phyloP scores from a whole-genome alignment of 2,113 vertebrate genomes.

The Ctenodactylus gundi region DNA sequence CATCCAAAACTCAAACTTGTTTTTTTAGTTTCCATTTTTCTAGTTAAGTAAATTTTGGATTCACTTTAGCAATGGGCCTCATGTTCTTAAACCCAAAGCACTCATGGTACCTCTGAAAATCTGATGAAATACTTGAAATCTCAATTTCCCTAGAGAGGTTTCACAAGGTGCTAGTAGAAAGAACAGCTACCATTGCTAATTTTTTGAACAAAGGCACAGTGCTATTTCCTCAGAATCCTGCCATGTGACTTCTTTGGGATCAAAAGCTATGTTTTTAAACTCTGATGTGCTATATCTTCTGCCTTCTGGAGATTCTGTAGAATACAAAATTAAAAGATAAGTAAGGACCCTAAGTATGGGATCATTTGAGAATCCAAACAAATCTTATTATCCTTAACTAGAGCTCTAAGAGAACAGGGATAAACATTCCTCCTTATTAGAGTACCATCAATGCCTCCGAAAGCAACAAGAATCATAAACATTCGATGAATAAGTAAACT shows the following conservation, averaged over 20 bases:
- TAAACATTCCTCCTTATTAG: background rate
- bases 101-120: constrained; percentile 15
- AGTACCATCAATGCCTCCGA: constrained; percentile 7
- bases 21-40: constrained; percentile 19
- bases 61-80: constrained; percentile 25
- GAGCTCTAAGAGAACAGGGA: background rate
- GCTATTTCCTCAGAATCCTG: background rate
- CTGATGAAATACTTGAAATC: constrained; percentile 32
- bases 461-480: constrained; percentile 25
- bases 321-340: constrained; percentile 1
- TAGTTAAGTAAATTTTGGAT: constrained; percentile 53
- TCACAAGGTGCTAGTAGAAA: background rate
- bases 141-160: background rate
- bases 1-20: constrained; percentile 27
- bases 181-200: background rate
- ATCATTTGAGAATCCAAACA: constrained; percentile 44
- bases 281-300: constrained; percentile 31
- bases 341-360: background rate
- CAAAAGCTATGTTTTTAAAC: constrained; percentile 36
- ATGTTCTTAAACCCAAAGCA: constrained; percentile 46
- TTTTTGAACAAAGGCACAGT: constrained; percentile 36
- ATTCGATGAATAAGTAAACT: constrained; percentile 19
- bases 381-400: constrained; percentile 32
- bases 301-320: background rate
- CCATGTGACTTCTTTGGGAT: background rate